These are phyloP conservation scores for Oasisia sp. DNA, from an alignment of 2,888 invertebrate species.

Conservation along the genomic window DNA sequence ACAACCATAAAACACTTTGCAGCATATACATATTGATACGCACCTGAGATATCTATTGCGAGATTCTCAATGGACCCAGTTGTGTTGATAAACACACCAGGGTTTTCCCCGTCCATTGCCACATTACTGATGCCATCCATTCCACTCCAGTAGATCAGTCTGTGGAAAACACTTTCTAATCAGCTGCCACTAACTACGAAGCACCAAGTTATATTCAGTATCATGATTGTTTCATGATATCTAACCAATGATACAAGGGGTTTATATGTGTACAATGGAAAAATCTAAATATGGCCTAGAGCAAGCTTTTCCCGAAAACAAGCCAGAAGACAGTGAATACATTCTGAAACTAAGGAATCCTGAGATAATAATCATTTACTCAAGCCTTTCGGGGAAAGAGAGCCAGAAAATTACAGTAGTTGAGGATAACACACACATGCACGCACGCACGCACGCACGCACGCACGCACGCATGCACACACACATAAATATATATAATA, in stretches of 20 bases:
- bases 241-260: no score
- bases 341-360: no score
- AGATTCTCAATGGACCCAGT: background rate
- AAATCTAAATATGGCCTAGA: no score
- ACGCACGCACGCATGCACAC: background rate
- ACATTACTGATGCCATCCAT: background rate
- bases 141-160: background rate
- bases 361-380: no score
- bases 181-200: background rate
- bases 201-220: background rate
- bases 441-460: background rate
- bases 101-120: background rate
- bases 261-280: no score
- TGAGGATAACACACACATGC: background rate
- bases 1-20: background rate
- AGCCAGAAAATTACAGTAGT: no score
- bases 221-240: background rate
- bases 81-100: background rate
- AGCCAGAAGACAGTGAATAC: no score
- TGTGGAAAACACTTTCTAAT: background rate
- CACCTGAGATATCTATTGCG: background rate
- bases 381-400: no score
- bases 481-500: no score
- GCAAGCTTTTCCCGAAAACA: no score
- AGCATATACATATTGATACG: background rate